These are phyloP conservation scores for Panonychus citri DNA, from an alignment of 1,140 invertebrate species.

Conservation along the genomic window DNA sequence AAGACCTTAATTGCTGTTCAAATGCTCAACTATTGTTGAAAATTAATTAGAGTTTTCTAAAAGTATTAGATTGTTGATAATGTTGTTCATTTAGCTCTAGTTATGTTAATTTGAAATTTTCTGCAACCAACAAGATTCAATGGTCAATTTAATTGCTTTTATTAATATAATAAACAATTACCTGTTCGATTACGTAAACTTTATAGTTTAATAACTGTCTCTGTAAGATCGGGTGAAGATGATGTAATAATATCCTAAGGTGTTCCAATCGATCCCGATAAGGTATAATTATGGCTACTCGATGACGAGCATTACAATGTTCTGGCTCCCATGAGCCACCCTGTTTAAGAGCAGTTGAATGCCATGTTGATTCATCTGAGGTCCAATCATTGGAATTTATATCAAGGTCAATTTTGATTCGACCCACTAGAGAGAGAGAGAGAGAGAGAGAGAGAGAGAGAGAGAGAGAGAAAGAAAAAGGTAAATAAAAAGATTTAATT, in stretches of 20 bases:
- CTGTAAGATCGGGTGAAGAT: slow-evolving; percentile 32
- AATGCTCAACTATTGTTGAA: no score
- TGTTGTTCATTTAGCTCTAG: no score
- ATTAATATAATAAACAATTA: neutral
- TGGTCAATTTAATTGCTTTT: no score
- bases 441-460: neutral
- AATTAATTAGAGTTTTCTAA: no score
- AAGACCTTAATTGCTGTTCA: no score
- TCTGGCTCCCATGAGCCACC: slow-evolving; percentile 17
- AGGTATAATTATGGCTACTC: slow-evolving; percentile 29
- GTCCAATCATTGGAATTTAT: neutral
- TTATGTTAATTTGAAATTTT: no score
- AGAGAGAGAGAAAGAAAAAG: neutral
- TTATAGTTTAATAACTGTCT: slow-evolving; percentile 32
- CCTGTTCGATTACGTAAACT: slow-evolving; percentile 33
- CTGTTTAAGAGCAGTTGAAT: neutral
- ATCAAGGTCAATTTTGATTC: neutral
- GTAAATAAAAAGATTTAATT: neutral
- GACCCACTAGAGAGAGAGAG: neutral
- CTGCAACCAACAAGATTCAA: no score
- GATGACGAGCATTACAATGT: slow-evolving; percentile 14
- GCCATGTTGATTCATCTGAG: neutral
- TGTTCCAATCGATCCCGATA: slow-evolving; percentile 30
- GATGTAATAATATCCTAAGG: slow-evolving; percentile 25
- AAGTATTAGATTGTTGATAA: no score